Evolutionary conservation across 1,140 invertebrate genomes (phyloP).

Genomic region (Hylaeus anthracinus): DNA sequence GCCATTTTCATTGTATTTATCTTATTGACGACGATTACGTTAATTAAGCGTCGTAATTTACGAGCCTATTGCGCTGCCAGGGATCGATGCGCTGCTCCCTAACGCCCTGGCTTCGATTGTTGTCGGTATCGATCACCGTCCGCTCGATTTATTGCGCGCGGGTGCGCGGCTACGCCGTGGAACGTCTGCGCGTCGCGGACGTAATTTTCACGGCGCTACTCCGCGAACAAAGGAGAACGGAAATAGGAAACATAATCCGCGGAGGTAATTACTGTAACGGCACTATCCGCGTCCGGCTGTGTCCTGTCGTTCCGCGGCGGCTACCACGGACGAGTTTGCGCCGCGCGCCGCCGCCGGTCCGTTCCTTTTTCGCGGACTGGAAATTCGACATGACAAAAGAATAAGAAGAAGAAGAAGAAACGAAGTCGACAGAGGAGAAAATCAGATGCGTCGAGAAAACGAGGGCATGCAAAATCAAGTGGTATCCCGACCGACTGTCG

Average conservation of each 20-base stretch:
- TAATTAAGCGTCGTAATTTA: slow-evolving; percentile 37
- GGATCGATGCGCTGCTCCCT: too few species aligned
- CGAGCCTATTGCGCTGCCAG: too few species aligned
- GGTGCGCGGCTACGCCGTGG: neutral
- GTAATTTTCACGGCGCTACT: slow-evolving; percentile 18
- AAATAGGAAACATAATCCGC: slow-evolving; percentile 36
- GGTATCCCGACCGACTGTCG: neutral
- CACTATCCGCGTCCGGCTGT: slow-evolving; percentile 29
- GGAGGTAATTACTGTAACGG: slow-evolving; percentile 37
- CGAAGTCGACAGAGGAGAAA: neutral
- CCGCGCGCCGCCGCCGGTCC: neutral
- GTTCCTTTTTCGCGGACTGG: slow-evolving; percentile 3
- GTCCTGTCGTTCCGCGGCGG: neutral
- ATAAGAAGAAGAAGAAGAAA: too few species aligned
- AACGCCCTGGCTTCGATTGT: too few species aligned
- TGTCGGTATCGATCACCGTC: too few species aligned
- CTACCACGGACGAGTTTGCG: neutral
- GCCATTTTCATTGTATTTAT: too few species aligned
- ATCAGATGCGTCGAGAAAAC: neutral
- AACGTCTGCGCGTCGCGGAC: neutral
- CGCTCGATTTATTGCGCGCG: neutral
- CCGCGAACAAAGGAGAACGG: slow-evolving; percentile 28
- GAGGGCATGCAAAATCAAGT: slow-evolving; percentile 18
- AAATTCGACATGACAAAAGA: neutral
- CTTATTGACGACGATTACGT: slow-evolving; percentile 7